A percentile compares a stretch with the other conserved stretches of the same genome.
phyloP scores from a whole-genome alignment of 1,140 invertebrate species.

The Euglossa dilemma region DNA sequence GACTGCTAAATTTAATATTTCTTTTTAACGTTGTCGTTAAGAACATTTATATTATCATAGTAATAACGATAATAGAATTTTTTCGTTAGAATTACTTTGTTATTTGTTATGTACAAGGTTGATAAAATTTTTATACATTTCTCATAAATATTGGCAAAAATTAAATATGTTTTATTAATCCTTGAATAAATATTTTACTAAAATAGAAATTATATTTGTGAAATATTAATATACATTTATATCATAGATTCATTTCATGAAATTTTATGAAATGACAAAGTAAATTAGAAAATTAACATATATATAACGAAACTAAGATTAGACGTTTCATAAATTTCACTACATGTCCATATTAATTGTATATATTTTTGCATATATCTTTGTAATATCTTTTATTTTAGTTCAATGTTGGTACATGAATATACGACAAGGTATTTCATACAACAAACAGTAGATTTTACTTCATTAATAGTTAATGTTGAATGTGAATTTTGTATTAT shows the following conservation, averaged over 20 bases:
- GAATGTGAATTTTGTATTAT: slow-evolving; percentile 30
- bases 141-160: no score
- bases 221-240: no score
- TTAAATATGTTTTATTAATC: no score
- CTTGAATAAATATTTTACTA: no score
- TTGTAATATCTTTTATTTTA: neutral
- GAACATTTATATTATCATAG: neutral
- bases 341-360: neutral
- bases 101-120: no score
- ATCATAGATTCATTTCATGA: no score
- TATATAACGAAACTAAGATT: neutral
- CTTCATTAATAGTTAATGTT: neutral
- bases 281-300: neutral
- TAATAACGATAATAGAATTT: neutral
- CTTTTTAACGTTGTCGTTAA: neutral
- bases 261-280: neutral
- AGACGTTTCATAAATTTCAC: neutral
- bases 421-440: neutral
- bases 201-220: no score
- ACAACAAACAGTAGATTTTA: neutral
- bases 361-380: neutral
- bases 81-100: neutral
- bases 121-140: no score
- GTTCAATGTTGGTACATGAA: neutral
- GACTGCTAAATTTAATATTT: slow-evolving; percentile 5